Evolutionary conservation across 2,888 invertebrate species (phyloP), one percentile per base, ranked within the genome.

Genomic region (Cotesia congregata): DNA sequence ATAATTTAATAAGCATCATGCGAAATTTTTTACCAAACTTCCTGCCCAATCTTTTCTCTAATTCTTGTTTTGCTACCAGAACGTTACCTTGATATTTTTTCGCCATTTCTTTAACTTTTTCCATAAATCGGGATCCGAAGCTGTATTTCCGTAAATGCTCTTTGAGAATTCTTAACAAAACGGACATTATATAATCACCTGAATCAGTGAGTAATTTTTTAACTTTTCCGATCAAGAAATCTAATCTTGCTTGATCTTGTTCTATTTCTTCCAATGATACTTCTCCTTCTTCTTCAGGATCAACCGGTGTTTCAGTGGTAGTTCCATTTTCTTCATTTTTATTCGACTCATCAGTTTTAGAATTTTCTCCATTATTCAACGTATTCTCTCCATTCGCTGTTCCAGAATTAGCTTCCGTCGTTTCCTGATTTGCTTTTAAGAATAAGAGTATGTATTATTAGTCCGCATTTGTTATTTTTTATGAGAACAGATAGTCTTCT

Each of bases 1-100:
- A 40, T 60, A 75, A 74, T n/a, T 17, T 17, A 7, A 75, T 68
- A 6, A 81, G 40, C 6, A 69, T 50, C n/a, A 67, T 20, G 7
- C 79, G 67, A 60, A 77, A 80, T 17, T 69, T n/a, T 65, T 72
- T 72, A 6, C 76, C 81, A 9, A 82, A 78, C 41, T 67, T 71
- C n/a, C 77, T 61, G 41, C 60, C 67, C 74, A 82, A 77, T 61
- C 68, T 41, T 4, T 67, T 72, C 6, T 41, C 15, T 60, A 82
- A 38, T 50, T 64, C 41, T 6, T 64, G 6, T n/a, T 50, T 5
- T 17, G 72, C 76, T 2, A 50, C 12, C 50, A 50, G 30, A 30
- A 50, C 1, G 50, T 50, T 12, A 59, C 41, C 1, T 59, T 6
- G 68, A 7, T 17, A 30, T 30, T 30, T 30, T 30, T 30, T 15